Evolutionary conservation across 2,113 vertebrate species (phyloP).

Genomic region (Centropus bengalensis): DNA sequence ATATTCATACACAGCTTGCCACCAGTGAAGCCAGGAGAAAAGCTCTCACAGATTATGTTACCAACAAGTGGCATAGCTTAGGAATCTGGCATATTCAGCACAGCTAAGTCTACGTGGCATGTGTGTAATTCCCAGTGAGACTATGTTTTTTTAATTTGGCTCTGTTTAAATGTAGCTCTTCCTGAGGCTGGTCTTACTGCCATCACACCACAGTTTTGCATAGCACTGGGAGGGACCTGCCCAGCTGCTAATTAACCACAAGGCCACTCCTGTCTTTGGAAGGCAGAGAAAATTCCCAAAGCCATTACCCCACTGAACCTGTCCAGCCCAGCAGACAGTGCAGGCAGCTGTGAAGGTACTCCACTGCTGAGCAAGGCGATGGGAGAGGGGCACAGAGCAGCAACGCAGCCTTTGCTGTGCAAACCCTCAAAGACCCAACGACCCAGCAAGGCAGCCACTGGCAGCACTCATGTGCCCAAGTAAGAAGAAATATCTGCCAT

Average conservation of each 20-base stretch:
- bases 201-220: neutral
- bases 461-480: neutral
- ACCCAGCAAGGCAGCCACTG: rapidly evolving
- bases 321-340: neutral
- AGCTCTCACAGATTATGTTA: neutral
- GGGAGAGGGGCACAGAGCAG: neutral
- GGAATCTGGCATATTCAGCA: neutral
- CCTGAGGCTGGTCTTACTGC: rapidly evolving
- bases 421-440: neutral
- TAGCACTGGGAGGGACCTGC: neutral
- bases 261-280: neutral
- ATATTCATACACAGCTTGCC: neutral
- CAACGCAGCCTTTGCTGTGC: neutral
- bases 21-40: neutral
- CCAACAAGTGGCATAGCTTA: neutral
- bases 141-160: neutral
- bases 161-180: neutral
- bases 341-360: neutral
- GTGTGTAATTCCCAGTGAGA: neutral
- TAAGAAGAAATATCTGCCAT: neutral
- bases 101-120: neutral
- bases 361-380: rapidly evolving
- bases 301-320: rapidly evolving
- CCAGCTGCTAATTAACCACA: neutral
- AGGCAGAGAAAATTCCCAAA: neutral